phyloP scores from a whole-genome alignment of 2,888 invertebrate species.

The Drosophila aldrichi region DNA sequence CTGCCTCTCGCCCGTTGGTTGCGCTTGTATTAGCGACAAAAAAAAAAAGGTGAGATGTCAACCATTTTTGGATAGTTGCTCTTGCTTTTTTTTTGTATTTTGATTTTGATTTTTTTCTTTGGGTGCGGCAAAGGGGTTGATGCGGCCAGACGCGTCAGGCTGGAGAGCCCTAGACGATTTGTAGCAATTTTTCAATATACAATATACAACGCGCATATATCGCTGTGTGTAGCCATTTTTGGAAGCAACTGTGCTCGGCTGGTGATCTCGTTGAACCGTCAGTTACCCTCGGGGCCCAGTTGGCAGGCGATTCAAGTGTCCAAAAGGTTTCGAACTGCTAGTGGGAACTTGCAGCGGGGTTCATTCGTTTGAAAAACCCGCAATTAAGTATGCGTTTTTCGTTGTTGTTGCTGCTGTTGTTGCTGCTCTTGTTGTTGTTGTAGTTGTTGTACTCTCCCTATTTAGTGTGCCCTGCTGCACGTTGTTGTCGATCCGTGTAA shows the following conservation, averaged over 20 bases:
- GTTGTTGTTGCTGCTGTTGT: conserved; percentile 23
- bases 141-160: conserved; percentile 24
- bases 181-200: conserved; percentile 57
- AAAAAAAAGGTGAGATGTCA: conserved; percentile 67
- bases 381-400: conserved; percentile 79
- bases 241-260: conserved; percentile 49
- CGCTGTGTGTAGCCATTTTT: conserved; percentile 71
- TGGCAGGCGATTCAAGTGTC: conserved; percentile 71
- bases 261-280: conserved; percentile 55
- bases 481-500: conserved; percentile 65
- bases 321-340: conserved; percentile 60
- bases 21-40: conserved; percentile 51
- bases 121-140: conserved; percentile 71
- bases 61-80: conserved; percentile 80
- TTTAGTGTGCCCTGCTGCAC: conserved; percentile 28
- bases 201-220: conserved; percentile 22
- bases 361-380: conserved; percentile 79
- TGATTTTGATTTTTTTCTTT: conserved; percentile 17
- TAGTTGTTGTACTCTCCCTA: conserved; percentile 1
- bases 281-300: conserved; percentile 52
- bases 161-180: conserved; percentile 63
- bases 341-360: conserved; percentile 44
- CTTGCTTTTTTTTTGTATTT: conserved; percentile 46
- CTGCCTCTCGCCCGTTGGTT: conserved; percentile 29
- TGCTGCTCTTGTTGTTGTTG: not conserved